A percentile compares a stretch with the other conserved stretches of the same genome.
Evolutionary conservation across 2,888 invertebrate genomes (phyloP).

Genomic region (Lapara coniferarum): DNA sequence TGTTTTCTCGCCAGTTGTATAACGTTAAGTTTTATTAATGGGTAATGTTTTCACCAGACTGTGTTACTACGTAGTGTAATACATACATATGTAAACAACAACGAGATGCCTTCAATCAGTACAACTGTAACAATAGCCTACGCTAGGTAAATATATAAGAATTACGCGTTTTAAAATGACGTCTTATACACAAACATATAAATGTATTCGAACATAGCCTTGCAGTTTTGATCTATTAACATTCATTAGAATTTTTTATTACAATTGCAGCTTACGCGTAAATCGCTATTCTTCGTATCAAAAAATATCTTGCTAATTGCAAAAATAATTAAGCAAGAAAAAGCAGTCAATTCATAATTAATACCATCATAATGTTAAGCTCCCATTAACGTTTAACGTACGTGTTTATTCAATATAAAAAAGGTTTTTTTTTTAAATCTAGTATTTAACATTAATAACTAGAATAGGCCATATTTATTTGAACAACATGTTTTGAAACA

Average conservation of each 20-base stretch:
- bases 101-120: slow-evolving; percentile 83
- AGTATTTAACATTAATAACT: no score
- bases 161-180: slow-evolving; percentile 49
- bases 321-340: no score
- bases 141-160: slow-evolving; percentile 70
- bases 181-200: slow-evolving; percentile 26
- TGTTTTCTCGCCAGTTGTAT: slow-evolving; percentile 69
- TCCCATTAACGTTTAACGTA: no score
- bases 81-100: slow-evolving; percentile 72
- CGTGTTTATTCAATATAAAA: no score
- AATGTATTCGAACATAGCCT: background rate
- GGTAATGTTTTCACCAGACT: slow-evolving; percentile 62
- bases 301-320: no score
- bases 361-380: no score
- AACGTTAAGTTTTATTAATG: slow-evolving; percentile 23
- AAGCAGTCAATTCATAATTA: no score
- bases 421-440: no score
- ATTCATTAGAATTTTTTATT: background rate
- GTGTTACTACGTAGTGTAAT: slow-evolving; percentile 78
- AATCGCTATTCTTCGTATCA: no score
- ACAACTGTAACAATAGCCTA: slow-evolving; percentile 82
- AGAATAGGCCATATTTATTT: no score
- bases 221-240: background rate
- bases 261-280: no score
- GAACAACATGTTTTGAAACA: no score